These are phyloP conservation scores for Centropus bengalensis DNA, from an alignment of 2,113 vertebrate species.

Conservation along the genomic window DNA sequence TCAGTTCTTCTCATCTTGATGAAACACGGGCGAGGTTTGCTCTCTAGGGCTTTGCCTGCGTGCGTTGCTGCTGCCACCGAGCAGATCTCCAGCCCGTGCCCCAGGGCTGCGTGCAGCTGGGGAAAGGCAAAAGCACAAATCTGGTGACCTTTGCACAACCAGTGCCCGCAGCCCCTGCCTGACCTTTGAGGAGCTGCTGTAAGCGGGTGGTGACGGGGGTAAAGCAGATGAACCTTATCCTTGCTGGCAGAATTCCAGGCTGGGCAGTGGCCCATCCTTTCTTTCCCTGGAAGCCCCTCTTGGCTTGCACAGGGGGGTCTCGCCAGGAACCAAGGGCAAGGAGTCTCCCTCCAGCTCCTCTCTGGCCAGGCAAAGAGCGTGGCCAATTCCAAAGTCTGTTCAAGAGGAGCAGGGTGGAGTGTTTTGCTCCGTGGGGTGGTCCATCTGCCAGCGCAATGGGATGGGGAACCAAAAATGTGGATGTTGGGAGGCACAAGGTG, in stretches of 20 bases:
- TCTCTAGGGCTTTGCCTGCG: not conserved
- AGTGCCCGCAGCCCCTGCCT: not conserved
- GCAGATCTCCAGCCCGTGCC: not conserved
- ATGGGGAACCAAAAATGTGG: not conserved
- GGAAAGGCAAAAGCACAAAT: fast-evolving
- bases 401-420: not conserved
- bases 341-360: not conserved
- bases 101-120: not conserved
- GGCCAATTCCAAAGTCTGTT: not conserved
- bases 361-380: not conserved
- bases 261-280: not conserved
- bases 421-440: not conserved
- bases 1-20: fast-evolving
- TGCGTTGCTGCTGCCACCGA: fast-evolving
- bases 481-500: not conserved
- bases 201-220: not conserved
- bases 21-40: not conserved
- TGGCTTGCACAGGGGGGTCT: not conserved
- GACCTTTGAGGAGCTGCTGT: not conserved
- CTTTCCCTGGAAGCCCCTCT: not conserved
- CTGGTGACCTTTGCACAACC: not conserved
- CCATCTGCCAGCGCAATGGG: not conserved
- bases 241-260: not conserved
- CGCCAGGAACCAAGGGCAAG: not conserved
- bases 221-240: not conserved